Base-by-base conservation (phyloP, 2,113 vertebrate genomes). In the Meleagris gallopavo region DNA sequence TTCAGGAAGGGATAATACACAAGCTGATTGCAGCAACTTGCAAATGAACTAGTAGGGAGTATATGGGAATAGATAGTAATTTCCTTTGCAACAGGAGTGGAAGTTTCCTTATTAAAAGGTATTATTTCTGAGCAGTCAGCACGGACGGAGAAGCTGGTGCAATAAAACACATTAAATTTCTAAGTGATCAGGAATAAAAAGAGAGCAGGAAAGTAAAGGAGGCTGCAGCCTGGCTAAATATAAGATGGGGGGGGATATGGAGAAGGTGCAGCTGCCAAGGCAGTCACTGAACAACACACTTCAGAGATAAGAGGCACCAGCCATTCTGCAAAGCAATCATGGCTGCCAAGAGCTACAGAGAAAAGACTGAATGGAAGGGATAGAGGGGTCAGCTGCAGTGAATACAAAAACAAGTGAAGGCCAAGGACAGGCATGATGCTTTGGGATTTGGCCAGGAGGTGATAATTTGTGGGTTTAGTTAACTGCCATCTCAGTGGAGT, bases 391-490 rank as follows among this genome's bases (percentile, higher is more conserved):
- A 95, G n/a, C 75, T 86, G 72, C 73, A 96, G 50, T 83, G 95
- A 95, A 88, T 89, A 76, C 5, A 2, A 91, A 94, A 91, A 95
- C 94, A 90, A 86, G 92, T 69, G 80, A 96, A 95, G 88, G 88
- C 89, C 91, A 94, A 96, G 87, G 95, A 89, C 93, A 93, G 70
- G 90, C 77, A 88, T n/a, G 76, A 84, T 1, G 54, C 91, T 75
- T 79, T 97, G 95, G 90, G 94, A 95, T 95, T 95, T 95, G 91
- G 95, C 93, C 91, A 96, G 90, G 77, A 96, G 80, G 89, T 81
- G 95, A 97, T 91, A 95, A 94, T 94, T 95, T 91, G 93, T 72
- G 85, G 70, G 52, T 95, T 95, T 95, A 94, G 89, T 88, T 73
- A 94, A 91, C 54, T 78, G 77, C n/a, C 93, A 91, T 95, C 94